Evolutionary conservation across 2,113 vertebrate genomes (phyloP).

Genomic region (Leucoraja erinaceus): DNA sequence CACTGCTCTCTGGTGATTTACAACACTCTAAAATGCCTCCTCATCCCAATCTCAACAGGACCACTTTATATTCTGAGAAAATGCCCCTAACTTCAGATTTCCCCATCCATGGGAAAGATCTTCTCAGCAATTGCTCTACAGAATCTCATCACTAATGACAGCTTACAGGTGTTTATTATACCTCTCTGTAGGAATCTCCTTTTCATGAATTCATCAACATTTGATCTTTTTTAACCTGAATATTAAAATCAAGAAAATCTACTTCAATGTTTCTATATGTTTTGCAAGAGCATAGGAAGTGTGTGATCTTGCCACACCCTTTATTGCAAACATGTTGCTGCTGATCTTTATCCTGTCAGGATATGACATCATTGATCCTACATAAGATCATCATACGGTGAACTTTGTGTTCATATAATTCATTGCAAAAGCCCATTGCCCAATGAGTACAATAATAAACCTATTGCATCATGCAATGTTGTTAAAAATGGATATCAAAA

Average conservation of each 20-base stretch:
- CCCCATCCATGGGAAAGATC: no score
- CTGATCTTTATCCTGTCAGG: background rate
- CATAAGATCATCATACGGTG: background rate
- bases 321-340: background rate
- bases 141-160: background rate
- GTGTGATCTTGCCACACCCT: background rate
- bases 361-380: background rate
- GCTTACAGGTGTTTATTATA: background rate
- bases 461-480: background rate
- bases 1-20: no score
- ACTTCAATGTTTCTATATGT: background rate
- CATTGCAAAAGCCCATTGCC: background rate
- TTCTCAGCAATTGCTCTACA: no score
- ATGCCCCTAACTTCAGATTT: no score
- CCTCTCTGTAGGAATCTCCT: background rate
- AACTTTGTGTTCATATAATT: background rate
- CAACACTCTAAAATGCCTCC: no score
- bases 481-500: slow-evolving; percentile 5
- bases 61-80: no score
- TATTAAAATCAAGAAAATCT: background rate
- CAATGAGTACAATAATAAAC: background rate
- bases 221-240: background rate
- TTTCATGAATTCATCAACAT: background rate
- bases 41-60: no score
- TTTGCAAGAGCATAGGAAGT: background rate